These are phyloP conservation scores for Apogon hyalosoma DNA, from an alignment of 2,797 vertebrate species.

Conservation along the genomic window DNA sequence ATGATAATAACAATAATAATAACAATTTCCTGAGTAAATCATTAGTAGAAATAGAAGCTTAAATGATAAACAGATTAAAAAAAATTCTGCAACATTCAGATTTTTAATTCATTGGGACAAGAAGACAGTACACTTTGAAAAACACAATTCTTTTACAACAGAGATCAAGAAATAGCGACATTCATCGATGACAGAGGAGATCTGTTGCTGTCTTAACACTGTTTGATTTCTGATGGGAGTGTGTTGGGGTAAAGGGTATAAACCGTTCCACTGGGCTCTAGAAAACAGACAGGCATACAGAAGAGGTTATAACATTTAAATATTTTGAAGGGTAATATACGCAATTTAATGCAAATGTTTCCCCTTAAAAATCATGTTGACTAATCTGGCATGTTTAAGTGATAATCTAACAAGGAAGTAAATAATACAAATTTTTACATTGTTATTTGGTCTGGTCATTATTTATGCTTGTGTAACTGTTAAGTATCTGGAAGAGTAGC, in stretches of 20 bases:
- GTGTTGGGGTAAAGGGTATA: accelerated
- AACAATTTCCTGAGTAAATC: neutral
- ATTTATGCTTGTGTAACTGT: too few relatives aligned
- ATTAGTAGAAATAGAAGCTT: neutral
- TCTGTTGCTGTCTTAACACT: slow-evolving; percentile 64
- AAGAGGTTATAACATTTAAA: slow-evolving; percentile 14
- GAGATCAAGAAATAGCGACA: neutral
- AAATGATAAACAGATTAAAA: neutral
- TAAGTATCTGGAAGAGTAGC: too few relatives aligned
- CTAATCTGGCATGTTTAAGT: too few relatives aligned
- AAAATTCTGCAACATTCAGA: too few relatives aligned
- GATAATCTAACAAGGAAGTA: neutral
- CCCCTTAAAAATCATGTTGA: too few relatives aligned
- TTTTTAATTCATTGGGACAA: neutral
- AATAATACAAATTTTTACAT: neutral
- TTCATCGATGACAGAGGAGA: neutral
- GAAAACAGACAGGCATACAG: slow-evolving; percentile 47
- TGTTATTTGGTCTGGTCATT: too few relatives aligned
- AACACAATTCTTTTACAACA: slow-evolving; percentile 20
- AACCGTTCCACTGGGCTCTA: slow-evolving; percentile 16
- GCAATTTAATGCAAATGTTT: too few relatives aligned
- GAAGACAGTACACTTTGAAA: neutral
- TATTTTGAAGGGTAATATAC: neutral
- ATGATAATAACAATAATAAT: too few relatives aligned
- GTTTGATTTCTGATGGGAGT: slow-evolving; percentile 77